These are phyloP conservation scores for Hozukius guyotensis DNA, from an alignment of 2,797 vertebrate genomes.

Conservation along the genomic window DNA sequence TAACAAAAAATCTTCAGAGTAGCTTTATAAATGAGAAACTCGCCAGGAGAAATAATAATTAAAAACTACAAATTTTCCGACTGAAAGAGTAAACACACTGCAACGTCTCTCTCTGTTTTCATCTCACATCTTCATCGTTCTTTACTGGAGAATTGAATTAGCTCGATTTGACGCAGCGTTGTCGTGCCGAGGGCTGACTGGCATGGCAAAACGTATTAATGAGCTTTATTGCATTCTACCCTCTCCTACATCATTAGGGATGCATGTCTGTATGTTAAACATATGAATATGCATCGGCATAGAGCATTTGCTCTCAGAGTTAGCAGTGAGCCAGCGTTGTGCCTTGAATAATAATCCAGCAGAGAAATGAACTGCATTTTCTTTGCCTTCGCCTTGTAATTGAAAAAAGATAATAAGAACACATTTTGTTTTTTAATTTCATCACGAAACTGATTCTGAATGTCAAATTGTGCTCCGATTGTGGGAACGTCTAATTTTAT, in stretches of 20 bases:
- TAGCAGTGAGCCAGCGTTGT: conserved; percentile 73
- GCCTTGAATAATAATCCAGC: conserved; percentile 81
- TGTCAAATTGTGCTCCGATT: conserved; percentile 9
- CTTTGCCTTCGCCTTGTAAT: conserved; percentile 61
- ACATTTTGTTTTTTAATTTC: conserved; percentile 22
- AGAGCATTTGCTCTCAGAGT: conserved; percentile 81
- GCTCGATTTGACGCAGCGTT: conserved; percentile 57
- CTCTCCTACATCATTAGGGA: conserved; percentile 75
- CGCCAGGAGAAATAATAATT: not conserved
- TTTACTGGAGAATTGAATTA: conserved; percentile 48
- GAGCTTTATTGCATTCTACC: conserved; percentile 76
- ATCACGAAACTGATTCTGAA: conserved; percentile 27
- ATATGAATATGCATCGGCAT: conserved; percentile 87
- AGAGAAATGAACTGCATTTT: conserved; percentile 53
- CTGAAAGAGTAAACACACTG: conserved; percentile 9
- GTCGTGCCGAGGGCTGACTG: conserved; percentile 68
- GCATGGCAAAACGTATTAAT: conserved; percentile 81
- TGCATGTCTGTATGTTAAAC: conserved; percentile 86
- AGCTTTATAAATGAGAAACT: not conserved
- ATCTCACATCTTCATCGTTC: conserved; percentile 24
- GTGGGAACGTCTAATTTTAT: not conserved
- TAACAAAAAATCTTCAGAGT: not conserved
- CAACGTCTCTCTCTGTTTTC: conserved; percentile 25
- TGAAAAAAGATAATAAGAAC: conserved; percentile 50
- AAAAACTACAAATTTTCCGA: not conserved